Evolutionary conservation across 2,113 vertebrate species (phyloP).

Genomic region (Hirundichthys speculiger): DNA sequence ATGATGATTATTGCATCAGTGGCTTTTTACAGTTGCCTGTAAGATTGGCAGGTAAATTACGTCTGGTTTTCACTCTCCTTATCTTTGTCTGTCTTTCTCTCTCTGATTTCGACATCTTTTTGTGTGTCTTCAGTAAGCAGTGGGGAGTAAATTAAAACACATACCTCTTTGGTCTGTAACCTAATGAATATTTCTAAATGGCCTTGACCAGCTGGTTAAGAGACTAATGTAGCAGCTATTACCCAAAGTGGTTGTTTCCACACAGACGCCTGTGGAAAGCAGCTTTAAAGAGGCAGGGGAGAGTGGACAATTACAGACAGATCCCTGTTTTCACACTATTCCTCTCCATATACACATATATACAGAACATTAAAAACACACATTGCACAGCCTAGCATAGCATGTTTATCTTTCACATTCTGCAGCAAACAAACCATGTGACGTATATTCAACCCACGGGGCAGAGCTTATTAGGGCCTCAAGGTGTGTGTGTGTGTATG

Average conservation of each 20-base stretch:
- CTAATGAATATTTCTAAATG: conserved; percentile 85
- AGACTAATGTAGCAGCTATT: conserved; percentile 82
- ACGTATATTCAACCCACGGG: conserved; percentile 75
- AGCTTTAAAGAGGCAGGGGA: conserved; percentile 34
- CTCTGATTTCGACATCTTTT: not conserved
- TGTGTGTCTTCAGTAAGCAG: conserved; percentile 59
- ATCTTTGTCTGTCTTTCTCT: conserved; percentile 27
- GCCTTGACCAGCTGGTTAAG: conserved; percentile 82
- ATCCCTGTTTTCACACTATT: conserved; percentile 26
- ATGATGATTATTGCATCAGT: conserved; percentile 74
- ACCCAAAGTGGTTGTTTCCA: conserved; percentile 80
- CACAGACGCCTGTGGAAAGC: conserved; percentile 59
- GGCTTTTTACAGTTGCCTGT: conserved; percentile 74
- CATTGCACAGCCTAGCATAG: conserved; percentile 33
- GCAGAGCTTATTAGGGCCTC: conserved; percentile 78
- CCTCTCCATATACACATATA: not conserved
- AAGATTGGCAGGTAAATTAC: conserved; percentile 62
- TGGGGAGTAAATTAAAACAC: conserved; percentile 73
- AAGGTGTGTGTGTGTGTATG: conserved; percentile 66
- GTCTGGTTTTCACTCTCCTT: conserved; percentile 41
- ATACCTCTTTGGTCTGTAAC: conserved; percentile 72
- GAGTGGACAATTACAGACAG: conserved; percentile 58
- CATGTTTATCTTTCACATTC: conserved; percentile 81
- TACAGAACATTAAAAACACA: conserved; percentile 20
- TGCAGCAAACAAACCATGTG: conserved; percentile 82